Evolutionary conservation across 1,140 invertebrate genomes (phyloP), one percentile per base, ranked within the genome.

Genomic region (Caligus rogercresseyi): DNA sequence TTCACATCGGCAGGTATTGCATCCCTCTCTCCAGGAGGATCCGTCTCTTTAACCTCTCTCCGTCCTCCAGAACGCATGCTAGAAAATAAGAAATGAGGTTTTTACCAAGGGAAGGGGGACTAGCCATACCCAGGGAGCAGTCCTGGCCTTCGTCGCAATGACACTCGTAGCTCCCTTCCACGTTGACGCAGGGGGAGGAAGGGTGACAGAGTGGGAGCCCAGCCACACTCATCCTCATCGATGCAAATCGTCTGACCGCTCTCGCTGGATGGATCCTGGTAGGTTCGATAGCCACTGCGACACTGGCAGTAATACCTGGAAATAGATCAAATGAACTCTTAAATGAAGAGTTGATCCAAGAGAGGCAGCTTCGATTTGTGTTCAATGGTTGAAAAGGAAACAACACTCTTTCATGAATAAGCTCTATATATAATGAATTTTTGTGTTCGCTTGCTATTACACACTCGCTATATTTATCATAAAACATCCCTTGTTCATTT

Each of bases 141-240:
- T 77, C 67, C 16, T 51, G 24, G 54, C 43, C 69, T 75, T 72
- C 79, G 13, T 70, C 69, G 76, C 90, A 94, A 63, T 79, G 71
- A 72, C 91, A 94, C 64, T 78, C 73, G 71, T 84, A 92, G 20
- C 82, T 80, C 52, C 89, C 90, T 52, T 85, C 79, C 4, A 79
- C 82, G 71, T 94, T 94, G 53, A 85, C 73, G 74, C 90, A 95
- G 70, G 78, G 79, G 67, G 81, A 83, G 69, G 77, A 79, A 52
- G 77, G 78, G 71, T 85, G 83, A 71, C 86, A 88, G 63, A 85
- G 73, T 87, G 81, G 63, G 78, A 81, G 52, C 81, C 80, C 68
- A 82, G 80, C 76, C 74, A 73, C 89, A 92, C 75, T 94, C 89
- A 73, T 93, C 81, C 59, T 91, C 79, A 78, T 93, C 89, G 52